Evolutionary conservation across 2,113 vertebrate species (phyloP), one percentile per base, ranked within the genome.

Genomic region (Lynx canadensis): DNA sequence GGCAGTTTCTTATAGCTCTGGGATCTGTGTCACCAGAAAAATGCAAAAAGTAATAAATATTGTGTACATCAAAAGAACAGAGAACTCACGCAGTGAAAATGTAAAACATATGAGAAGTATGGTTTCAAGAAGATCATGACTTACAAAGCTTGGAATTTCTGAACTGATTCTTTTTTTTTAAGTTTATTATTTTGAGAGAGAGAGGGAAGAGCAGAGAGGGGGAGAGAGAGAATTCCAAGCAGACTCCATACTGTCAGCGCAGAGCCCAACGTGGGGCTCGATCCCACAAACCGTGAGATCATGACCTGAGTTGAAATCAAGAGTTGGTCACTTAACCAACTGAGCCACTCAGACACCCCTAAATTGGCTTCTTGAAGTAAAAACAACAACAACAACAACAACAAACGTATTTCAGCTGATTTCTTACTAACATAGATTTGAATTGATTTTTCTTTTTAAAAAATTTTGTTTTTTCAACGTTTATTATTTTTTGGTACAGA

Each of bases 71-170:
- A 96, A 92, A 97, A 69, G 41, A 97, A 89, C 21, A 95, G 15
- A 90, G 50, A 95, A 90, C 63, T 65, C 89, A 96, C 82, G 25
- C 82, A 89, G 45, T 96, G 83, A 97, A 79, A 95, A 86, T 82
- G 66, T 89, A 93, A 97, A 97, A 88, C 78, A 96, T 90, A 91
- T 89, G 89, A 86, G 29, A 97, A 97, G 71, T 91, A 31, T 92
- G 74, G 33, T 95, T 94, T 97, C 50, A 96, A 93, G 55, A 96
- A 63, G 69, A 97, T 25, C n/a, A 91, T 23, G 60, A 86, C 82
- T 93, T 93, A 79, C 19, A 80, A 81, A 97, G 48, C 94, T 95
- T 94, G 57, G 38, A 96, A 96, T 80, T 95, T 97, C 71, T 97
- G 65, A 41, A 94, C 81, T 93, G 45, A 57, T 60, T 52, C 52